Conservation (phyloP, 2,113 vertebrate species). For the Laterallus jamaicensis region DNA sequence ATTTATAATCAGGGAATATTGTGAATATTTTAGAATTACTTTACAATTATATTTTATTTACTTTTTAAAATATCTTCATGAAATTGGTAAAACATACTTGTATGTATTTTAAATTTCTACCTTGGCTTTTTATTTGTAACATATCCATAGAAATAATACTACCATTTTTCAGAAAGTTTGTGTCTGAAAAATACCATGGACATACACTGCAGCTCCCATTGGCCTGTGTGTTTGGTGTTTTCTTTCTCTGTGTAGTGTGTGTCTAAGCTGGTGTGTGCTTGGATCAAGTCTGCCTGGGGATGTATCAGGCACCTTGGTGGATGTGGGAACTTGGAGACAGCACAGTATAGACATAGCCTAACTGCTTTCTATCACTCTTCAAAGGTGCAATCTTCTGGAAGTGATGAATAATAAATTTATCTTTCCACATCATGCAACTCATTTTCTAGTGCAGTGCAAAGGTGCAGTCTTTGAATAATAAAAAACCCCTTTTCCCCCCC, state of each 20-base stretch:
- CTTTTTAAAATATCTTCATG: neutral
- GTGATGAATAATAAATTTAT: neutral
- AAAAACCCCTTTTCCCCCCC: neutral
- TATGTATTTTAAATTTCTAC: neutral
- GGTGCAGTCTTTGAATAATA: constrained; percentile 7
- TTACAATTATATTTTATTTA: neutral
- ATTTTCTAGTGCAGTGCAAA: constrained; percentile 36
- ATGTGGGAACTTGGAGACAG: neutral
- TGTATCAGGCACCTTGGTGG: neutral
- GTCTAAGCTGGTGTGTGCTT: neutral
- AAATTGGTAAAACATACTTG: neutral
- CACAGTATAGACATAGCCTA: neutral
- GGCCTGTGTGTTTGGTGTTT: neutral
- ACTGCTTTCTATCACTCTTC: neutral
- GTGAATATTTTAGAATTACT: neutral
- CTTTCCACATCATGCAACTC: neutral
- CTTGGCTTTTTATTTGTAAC: neutral
- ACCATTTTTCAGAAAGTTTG: neutral
- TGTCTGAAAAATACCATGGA: neutral
- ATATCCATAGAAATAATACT: neutral
- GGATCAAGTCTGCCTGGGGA: neutral
- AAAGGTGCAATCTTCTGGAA: neutral
- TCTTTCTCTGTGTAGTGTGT: neutral
- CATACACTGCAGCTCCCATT: neutral
- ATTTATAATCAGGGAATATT: neutral